Evolutionary conservation across 2,797 vertebrate genomes (phyloP).

Genomic region (Paguma larvata): DNA sequence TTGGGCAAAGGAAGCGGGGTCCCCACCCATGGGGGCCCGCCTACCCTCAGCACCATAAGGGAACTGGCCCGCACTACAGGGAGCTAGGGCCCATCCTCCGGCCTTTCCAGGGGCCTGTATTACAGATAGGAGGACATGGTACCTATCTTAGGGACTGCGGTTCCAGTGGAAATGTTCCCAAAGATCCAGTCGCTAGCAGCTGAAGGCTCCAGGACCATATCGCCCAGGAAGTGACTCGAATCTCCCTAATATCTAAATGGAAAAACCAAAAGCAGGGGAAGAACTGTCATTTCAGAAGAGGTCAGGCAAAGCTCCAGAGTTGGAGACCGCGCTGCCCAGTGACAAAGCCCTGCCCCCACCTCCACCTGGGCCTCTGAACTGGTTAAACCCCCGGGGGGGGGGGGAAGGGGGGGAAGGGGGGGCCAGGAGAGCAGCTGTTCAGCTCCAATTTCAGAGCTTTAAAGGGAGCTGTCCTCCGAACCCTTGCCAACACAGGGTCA

Average conservation of each 20-base stretch:
- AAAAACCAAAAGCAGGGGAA: not conserved
- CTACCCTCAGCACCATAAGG: conserved; percentile 4
- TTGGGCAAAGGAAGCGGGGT: conserved; percentile 81
- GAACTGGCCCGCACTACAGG: too few relatives aligned
- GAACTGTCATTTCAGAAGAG: not conserved
- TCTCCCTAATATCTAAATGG: not conserved
- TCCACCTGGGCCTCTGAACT: conserved; percentile 72
- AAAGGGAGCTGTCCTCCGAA: conserved; percentile 60
- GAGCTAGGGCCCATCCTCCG: not conserved
- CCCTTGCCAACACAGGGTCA: conserved; percentile 75
- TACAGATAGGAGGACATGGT: not conserved
- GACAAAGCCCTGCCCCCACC: conserved; percentile 44
- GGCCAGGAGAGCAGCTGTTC: conserved; percentile 72
- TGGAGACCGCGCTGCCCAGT: not conserved
- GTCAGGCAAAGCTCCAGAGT: not conserved
- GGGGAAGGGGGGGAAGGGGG: too few relatives aligned
- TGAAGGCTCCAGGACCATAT: not conserved
- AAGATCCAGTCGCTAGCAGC: not conserved
- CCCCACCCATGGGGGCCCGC: conserved; percentile 78
- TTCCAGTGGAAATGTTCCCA: not conserved
- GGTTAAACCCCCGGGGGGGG: not conserved
- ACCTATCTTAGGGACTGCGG: not conserved
- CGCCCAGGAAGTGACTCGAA: not conserved
- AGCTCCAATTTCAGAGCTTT: conserved; percentile 80
- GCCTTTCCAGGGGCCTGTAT: not conserved